Conservation (phyloP, 2,888 invertebrate genomes). For the Epirrita christyi region DNA sequence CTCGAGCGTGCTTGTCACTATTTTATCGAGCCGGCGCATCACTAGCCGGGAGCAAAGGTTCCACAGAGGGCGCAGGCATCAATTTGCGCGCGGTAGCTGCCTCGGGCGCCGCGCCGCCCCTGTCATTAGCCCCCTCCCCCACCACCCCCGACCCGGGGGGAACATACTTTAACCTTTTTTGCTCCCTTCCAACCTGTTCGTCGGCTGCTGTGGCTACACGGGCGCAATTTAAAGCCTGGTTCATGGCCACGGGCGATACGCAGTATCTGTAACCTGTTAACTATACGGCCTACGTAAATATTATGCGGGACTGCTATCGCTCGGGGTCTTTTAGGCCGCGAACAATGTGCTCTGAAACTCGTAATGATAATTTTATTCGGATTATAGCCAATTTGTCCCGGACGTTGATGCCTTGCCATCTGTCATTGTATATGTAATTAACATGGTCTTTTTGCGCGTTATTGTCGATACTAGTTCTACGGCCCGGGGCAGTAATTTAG, state of each 20-base stretch:
- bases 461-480: slow-evolving; percentile 15
- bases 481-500: slow-evolving; percentile 4
- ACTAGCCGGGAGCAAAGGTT: slow-evolving; percentile 84
- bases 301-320: slow-evolving; percentile 61
- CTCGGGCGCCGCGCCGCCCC: slow-evolving; percentile 83
- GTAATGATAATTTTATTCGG: slow-evolving; percentile 41
- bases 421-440: slow-evolving; percentile 37
- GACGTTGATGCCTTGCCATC: slow-evolving; percentile 38
- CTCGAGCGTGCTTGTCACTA: slow-evolving; percentile 66
- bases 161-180: slow-evolving; percentile 84
- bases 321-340: slow-evolving; percentile 41
- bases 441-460: slow-evolving; percentile 19
- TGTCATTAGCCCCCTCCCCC: slow-evolving; percentile 74
- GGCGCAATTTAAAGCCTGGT: slow-evolving; percentile 77
- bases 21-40: slow-evolving; percentile 76
- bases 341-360: slow-evolving; percentile 35
- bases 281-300: slow-evolving; percentile 63
- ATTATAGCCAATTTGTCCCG: slow-evolving; percentile 40
- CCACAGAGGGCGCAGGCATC: slow-evolving; percentile 80
- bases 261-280: slow-evolving; percentile 69
- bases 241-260: slow-evolving; percentile 81
- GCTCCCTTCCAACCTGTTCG: slow-evolving; percentile 82
- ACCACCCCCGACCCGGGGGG: slow-evolving; percentile 52
- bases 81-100: slow-evolving; percentile 83
- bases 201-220: slow-evolving; percentile 75